phyloP scores from a whole-genome alignment of 2,888 invertebrate genomes.

The Acleris literana region DNA sequence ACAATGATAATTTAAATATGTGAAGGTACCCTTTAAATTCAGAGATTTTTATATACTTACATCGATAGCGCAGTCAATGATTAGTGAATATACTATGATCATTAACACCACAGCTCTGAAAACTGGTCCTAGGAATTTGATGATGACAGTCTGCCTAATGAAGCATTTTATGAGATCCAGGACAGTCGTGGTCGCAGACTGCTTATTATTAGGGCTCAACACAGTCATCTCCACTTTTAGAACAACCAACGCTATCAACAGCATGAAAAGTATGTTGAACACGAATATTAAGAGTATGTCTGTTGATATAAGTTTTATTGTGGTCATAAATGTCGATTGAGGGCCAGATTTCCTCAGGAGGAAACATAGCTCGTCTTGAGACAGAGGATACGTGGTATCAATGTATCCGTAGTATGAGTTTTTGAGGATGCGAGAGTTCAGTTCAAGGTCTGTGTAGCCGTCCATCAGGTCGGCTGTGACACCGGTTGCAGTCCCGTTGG shows the following conservation, averaged over 20 bases:
- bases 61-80: slow-evolving; percentile 73
- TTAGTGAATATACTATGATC: slow-evolving; percentile 68
- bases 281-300: slow-evolving; percentile 58
- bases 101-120: slow-evolving; percentile 63
- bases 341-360: slow-evolving; percentile 76
- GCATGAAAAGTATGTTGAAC: slow-evolving; percentile 55
- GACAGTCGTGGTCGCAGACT: slow-evolving; percentile 52
- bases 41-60: slow-evolving; percentile 57
- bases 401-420: slow-evolving; percentile 75
- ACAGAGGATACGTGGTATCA: slow-evolving; percentile 79
- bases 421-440: slow-evolving; percentile 80
- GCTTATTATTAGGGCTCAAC: slow-evolving; percentile 51
- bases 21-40: too few species aligned
- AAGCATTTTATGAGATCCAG: slow-evolving; percentile 71
- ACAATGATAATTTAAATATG: too few species aligned
- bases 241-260: slow-evolving; percentile 54
- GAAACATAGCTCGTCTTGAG: slow-evolving; percentile 82
- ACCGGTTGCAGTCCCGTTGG: slow-evolving; percentile 75
- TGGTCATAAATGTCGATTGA: slow-evolving; percentile 77
- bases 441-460: slow-evolving; percentile 80
- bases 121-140: slow-evolving; percentile 64
- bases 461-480: slow-evolving; percentile 72
- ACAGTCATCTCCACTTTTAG: slow-evolving; percentile 60
- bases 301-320: slow-evolving; percentile 63
- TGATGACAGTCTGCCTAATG: slow-evolving; percentile 69